phyloP scores from a whole-genome alignment of 2,797 vertebrate species.

The Channa striata region DNA sequence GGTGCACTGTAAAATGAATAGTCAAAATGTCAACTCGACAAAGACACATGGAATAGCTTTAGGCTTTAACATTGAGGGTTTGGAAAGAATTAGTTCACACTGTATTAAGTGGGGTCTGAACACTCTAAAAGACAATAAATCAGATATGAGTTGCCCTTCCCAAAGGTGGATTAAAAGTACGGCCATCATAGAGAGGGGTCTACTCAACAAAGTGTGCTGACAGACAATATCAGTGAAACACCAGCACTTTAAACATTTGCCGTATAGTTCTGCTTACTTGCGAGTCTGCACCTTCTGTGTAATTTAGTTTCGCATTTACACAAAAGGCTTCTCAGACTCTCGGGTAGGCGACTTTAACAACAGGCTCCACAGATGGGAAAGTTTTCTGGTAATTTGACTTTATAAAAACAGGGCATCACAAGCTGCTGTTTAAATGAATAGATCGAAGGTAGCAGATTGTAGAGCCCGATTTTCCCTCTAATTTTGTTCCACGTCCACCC shows the following conservation, averaged over 20 bases:
- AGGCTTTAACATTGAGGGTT: no score
- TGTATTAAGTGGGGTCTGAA: not conserved
- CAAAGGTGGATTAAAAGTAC: not conserved
- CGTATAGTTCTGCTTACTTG: slow-evolving; percentile 33
- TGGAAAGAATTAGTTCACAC: no score
- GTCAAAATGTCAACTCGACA: not conserved
- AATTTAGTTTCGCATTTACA: slow-evolving; percentile 54
- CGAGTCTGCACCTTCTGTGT: slow-evolving; percentile 42
- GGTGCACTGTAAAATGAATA: not conserved
- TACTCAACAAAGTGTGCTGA: slow-evolving; percentile 11
- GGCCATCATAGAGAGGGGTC: not conserved
- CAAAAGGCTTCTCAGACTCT: slow-evolving; percentile 36
- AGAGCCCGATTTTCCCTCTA: slow-evolving; percentile 48
- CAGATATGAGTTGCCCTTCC: not conserved
- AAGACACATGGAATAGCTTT: slow-evolving; percentile 5
- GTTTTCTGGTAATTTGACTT: slow-evolving; percentile 64
- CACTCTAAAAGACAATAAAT: not conserved
- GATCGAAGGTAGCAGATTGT: slow-evolving; percentile 15
- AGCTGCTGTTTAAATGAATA: slow-evolving; percentile 57
- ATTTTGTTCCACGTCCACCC: slow-evolving; percentile 41
- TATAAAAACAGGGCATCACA: slow-evolving; percentile 51
- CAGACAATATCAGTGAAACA: slow-evolving; percentile 38
- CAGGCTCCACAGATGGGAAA: slow-evolving; percentile 69
- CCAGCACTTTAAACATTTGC: slow-evolving; percentile 29
- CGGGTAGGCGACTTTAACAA: slow-evolving; percentile 49